Evolutionary conservation across 2,113 vertebrate genomes (phyloP).

Genomic region (Hystrix cristata): DNA sequence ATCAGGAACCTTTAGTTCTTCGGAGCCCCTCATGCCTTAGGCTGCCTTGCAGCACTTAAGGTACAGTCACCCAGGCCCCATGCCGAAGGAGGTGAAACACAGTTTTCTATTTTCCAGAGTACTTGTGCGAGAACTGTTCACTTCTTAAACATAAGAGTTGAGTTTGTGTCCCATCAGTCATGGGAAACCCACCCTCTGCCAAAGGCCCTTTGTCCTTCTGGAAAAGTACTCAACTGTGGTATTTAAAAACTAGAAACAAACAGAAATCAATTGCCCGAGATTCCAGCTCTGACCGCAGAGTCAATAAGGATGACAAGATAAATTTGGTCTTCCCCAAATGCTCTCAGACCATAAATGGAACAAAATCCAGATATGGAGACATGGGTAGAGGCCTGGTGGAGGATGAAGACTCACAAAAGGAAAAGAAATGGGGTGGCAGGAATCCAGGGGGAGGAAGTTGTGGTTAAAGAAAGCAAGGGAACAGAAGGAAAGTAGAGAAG

Average conservation of each 20-base stretch:
- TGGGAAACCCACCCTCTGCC: constrained; percentile 63
- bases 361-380: constrained; percentile 20
- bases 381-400: neutral
- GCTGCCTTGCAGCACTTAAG: neutral
- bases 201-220: constrained; percentile 70
- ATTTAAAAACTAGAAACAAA: constrained; percentile 77
- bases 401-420: neutral
- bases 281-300: constrained; percentile 78
- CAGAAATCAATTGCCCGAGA: constrained; percentile 79
- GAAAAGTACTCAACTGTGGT: constrained; percentile 79
- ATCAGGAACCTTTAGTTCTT: neutral
- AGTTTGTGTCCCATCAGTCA: constrained; percentile 55
- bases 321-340: constrained; percentile 76
- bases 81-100: constrained; percentile 45
- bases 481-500: neutral
- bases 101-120: constrained; percentile 56
- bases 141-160: constrained; percentile 60
- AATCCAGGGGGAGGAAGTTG: neutral
- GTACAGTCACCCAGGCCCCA: neutral
- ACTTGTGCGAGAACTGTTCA: constrained; percentile 62
- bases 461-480: constrained; percentile 23
- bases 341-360: constrained; percentile 63
- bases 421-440: neutral
- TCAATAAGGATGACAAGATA: constrained; percentile 81
- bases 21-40: neutral